Conservation (phyloP, 2,888 invertebrate species). For the Xylota segnis region DNA sequence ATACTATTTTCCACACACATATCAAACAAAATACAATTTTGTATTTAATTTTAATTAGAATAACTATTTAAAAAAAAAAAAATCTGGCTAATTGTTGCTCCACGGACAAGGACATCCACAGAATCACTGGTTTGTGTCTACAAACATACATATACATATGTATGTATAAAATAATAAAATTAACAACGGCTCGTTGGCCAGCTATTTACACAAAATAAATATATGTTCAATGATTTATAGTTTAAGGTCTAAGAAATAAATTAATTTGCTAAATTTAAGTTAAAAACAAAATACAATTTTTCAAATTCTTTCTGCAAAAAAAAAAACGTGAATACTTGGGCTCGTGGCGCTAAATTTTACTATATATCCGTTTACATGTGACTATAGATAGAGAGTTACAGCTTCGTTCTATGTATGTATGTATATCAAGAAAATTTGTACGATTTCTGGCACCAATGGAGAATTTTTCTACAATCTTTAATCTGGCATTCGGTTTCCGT, state of each 20-base stretch:
- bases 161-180: conserved; percentile 55
- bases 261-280: conserved; percentile 72
- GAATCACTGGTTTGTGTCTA: conserved; percentile 62
- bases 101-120: conserved; percentile 35
- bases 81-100: conserved; percentile 66
- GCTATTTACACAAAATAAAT: conserved; percentile 71
- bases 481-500: conserved; percentile 45
- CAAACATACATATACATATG: conserved; percentile 12
- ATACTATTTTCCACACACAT: conserved; percentile 70
- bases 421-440: conserved; percentile 79
- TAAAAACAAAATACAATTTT: conserved; percentile 12
- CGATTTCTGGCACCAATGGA: conserved; percentile 82
- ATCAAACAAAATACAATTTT: conserved; percentile 60
- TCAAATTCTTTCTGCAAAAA: background rate
- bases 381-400: conserved; percentile 44
- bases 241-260: conserved; percentile 68
- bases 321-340: background rate
- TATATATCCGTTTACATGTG: conserved; percentile 38
- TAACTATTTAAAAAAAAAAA: conserved; percentile 54
- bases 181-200: conserved; percentile 70
- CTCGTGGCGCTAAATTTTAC: conserved; percentile 21
- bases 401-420: too few relatives aligned
- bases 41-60: conserved; percentile 20
- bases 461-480: conserved; percentile 55
- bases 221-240: conserved; percentile 58